phyloP scores from a whole-genome alignment of 1,140 invertebrate genomes.

The Ectropis grisescens region DNA sequence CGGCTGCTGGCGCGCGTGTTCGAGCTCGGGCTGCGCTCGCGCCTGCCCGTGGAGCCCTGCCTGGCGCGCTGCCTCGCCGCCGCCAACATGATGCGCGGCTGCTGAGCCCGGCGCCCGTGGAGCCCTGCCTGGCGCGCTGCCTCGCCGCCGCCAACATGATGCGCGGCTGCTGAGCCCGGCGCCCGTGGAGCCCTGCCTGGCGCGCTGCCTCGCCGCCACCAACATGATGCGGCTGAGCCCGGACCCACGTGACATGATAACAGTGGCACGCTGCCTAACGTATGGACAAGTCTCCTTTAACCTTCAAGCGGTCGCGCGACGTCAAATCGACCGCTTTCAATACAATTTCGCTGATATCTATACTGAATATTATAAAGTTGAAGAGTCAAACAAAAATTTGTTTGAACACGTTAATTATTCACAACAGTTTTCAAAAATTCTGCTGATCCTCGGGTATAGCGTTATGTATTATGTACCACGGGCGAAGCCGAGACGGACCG shows the following conservation, averaged over 20 bases:
- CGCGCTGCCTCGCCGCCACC: slow-evolving; percentile 83
- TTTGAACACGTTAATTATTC: too few relatives aligned
- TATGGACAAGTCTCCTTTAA: neutral
- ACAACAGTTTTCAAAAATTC: too few relatives aligned
- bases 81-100: slow-evolving; percentile 86
- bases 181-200: slow-evolving; percentile 83
- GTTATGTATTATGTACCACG: too few relatives aligned
- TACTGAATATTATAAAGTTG: too few relatives aligned
- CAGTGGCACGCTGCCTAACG: slow-evolving; percentile 87
- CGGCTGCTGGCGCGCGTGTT: slow-evolving; percentile 86
- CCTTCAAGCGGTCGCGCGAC: too few relatives aligned
- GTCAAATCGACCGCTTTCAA: too few relatives aligned
- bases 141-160: slow-evolving; percentile 87
- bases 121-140: slow-evolving; percentile 82
- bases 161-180: slow-evolving; percentile 78
- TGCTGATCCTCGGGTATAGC: too few relatives aligned
- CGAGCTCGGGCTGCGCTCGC: slow-evolving; percentile 83
- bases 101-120: slow-evolving; percentile 78
- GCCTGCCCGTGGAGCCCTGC: slow-evolving; percentile 82
- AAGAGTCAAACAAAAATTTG: too few relatives aligned
- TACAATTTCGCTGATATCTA: too few relatives aligned
- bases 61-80: slow-evolving; percentile 85
- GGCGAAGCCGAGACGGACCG: too few relatives aligned
- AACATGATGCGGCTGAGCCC: slow-evolving; percentile 82
- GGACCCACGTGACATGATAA: slow-evolving; percentile 79